Conservation (phyloP, 2,113 vertebrate species). For the Xenopus laevis region DNA sequence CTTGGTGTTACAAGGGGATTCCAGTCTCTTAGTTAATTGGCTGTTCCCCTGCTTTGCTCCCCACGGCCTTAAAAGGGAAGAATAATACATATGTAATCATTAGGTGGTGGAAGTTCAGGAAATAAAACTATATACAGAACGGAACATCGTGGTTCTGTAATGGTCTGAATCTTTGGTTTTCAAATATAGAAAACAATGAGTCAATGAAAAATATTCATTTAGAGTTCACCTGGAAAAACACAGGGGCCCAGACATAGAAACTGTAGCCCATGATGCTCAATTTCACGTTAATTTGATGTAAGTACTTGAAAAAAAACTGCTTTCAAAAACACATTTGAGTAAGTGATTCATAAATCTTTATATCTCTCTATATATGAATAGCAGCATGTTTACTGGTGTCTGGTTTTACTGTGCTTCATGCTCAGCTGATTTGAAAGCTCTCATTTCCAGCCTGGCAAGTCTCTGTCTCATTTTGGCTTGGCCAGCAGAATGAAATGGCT, state of each 20-base stretch:
- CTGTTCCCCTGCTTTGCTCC: no score
- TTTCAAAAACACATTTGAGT: conserved; percentile 1
- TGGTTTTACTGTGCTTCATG: conserved; percentile 1
- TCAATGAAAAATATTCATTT: neutral
- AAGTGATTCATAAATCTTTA: conserved; percentile 1
- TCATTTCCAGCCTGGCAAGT: neutral
- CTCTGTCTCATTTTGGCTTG: neutral
- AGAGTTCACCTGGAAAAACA: neutral
- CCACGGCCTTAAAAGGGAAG: no score
- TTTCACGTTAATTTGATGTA: neutral
- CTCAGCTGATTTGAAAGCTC: neutral
- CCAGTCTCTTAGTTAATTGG: no score
- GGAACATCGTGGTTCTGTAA: no score
- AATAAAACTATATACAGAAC: no score
- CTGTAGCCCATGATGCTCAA: neutral
- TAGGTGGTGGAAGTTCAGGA: no score
- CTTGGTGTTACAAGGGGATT: no score
- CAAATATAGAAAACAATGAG: neutral
- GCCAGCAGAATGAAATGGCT: neutral
- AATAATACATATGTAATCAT: no score
- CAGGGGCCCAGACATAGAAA: neutral
- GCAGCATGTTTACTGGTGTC: neutral
- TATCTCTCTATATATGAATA: neutral
- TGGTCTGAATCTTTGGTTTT: neutral
- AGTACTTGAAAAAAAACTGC: neutral